Evolutionary conservation across 1,140 invertebrate species (phyloP).

Genomic region (Zaprionus ornatus): DNA sequence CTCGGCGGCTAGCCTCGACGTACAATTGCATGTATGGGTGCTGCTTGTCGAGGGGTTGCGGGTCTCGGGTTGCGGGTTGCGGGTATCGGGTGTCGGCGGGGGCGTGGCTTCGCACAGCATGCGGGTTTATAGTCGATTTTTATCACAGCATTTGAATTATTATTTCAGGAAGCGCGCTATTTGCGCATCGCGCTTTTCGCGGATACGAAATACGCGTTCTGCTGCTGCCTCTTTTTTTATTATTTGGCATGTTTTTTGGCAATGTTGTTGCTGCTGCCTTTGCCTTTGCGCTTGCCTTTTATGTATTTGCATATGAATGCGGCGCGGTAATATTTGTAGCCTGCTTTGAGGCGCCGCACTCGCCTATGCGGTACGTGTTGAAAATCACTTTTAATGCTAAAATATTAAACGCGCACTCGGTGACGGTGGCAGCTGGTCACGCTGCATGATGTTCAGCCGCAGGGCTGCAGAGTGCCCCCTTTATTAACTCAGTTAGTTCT

Average conservation of each 20-base stretch:
- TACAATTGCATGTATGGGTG: slow-evolving; percentile 50
- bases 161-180: slow-evolving; percentile 83
- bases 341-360: slow-evolving; percentile 48
- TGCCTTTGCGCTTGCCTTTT: slow-evolving; percentile 47
- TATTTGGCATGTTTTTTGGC: slow-evolving; percentile 11
- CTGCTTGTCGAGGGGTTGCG: not conserved
- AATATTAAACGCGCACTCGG: slow-evolving; percentile 69
- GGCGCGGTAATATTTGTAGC: slow-evolving; percentile 62
- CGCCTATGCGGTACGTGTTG: slow-evolving; percentile 70
- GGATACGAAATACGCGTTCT: slow-evolving; percentile 59
- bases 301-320: slow-evolving; percentile 81
- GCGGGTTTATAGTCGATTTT: slow-evolving; percentile 78
- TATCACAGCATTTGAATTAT: slow-evolving; percentile 83
- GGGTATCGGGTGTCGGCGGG: slow-evolving; percentile 21
- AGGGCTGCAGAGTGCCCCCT: slow-evolving; percentile 39
- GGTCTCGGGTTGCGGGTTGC: not conserved
- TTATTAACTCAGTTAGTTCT: slow-evolving; percentile 1
- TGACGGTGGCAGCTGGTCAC: slow-evolving; percentile 21
- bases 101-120: slow-evolving; percentile 67
- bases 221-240: slow-evolving; percentile 14
- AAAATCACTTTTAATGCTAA: slow-evolving; percentile 78
- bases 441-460: slow-evolving; percentile 23
- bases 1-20: slow-evolving; percentile 7
- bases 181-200: slow-evolving; percentile 82
- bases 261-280: slow-evolving; percentile 1